These are phyloP conservation scores for Calliphora vicina DNA, from an alignment of 1,140 invertebrate species.

Conservation along the genomic window DNA sequence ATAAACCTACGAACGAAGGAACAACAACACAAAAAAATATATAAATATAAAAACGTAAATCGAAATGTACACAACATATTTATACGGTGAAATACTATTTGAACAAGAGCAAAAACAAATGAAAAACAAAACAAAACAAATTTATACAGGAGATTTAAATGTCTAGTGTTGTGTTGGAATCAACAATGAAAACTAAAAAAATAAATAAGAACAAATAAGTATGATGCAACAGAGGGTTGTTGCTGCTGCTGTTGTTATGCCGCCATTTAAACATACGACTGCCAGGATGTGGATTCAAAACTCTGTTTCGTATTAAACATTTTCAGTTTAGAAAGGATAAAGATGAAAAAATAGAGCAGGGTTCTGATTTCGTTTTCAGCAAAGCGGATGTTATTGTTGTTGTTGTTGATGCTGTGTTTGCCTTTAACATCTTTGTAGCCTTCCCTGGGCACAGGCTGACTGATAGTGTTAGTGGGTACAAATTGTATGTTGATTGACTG, in stretches of 20 bases:
- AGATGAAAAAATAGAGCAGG: background rate
- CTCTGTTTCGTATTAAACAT: background rate
- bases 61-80: conserved; percentile 9
- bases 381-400: background rate
- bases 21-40: background rate
- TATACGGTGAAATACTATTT: background rate
- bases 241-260: background rate
- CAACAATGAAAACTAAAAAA: background rate
- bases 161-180: background rate
- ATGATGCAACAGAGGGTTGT: conserved; percentile 23
- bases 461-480: background rate
- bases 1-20: background rate
- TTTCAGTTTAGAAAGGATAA: background rate
- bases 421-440: background rate
- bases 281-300: background rate
- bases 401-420: background rate
- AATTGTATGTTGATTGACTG: background rate
- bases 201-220: background rate
- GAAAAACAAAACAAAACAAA: conserved; percentile 9
- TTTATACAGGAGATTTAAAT: background rate
- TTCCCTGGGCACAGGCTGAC: background rate
- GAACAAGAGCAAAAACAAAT: background rate
- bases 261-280: background rate
- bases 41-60: background rate
- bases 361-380: background rate